Evolutionary conservation across 2,113 vertebrate genomes (phyloP), one percentile per base, ranked within the genome.

Genomic region (Mastomys coucha): DNA sequence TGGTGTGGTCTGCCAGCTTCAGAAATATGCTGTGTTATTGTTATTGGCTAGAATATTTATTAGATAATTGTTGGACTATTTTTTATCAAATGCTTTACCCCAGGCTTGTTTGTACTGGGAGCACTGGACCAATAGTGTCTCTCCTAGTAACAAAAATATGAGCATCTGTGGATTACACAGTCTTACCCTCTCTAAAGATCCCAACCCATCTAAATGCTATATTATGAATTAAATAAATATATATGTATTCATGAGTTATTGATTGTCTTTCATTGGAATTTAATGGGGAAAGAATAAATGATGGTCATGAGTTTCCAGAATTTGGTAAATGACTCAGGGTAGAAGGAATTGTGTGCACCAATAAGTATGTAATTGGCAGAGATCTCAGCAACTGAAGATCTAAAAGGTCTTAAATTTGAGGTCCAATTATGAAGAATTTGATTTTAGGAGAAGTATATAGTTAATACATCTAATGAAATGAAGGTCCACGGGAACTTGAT

Each of bases 191-290:
- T 95, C 78, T 95, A 97, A 97, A 93, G 95, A 97, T 92, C 96
- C 91, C 92, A 97, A 78, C 53, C 87, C 94, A 96, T 97, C 95
- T 60, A 77, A 98, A 97, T 96, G 92, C 95, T 98, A 97, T 98
- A 98, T 97, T 97, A 98, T 96, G 92, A 96, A 95, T 77, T 93
- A 97, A 98, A 98, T 97, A 98, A 98, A 98, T 96, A 98, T 98
- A 97, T 97, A 97, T 97, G 97, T 97, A 97, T 97, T 97, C 93
- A 97, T 92, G 96, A 97, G 20, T 95, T 97, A 76, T 97, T 96
- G 80, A 51, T 88, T 95, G 80, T 95, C 72, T 98, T 76, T 97
- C 22, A 73, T 77, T 96, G 81, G 26, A 89, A 22, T 96, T 95
- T 94, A 86, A 72, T 70, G 93, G 95, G 95, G 84, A 63, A 51